Percentiles rank a stretch among this genome's conserved stretches.
These are phyloP conservation scores for Leptopterna dolabrata DNA, from an alignment of 2,888 invertebrate species.

Conservation along the genomic window DNA sequence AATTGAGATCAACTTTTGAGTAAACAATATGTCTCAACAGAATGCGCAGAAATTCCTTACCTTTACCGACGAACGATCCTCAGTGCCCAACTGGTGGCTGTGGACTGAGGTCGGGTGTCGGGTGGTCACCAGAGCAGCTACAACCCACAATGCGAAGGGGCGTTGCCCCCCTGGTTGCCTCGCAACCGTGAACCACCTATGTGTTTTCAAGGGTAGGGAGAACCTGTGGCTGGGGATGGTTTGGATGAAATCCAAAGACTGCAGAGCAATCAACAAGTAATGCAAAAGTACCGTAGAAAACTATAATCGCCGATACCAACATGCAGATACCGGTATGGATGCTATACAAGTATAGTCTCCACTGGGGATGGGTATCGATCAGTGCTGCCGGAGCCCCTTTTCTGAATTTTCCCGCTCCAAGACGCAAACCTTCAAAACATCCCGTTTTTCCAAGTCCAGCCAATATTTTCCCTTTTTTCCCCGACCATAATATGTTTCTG, in stretches of 20 bases:
- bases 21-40: background rate
- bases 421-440: too few relatives aligned
- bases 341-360: too few relatives aligned
- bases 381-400: too few relatives aligned
- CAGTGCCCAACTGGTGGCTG: background rate
- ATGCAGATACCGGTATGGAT: too few relatives aligned
- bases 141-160: background rate
- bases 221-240: background rate
- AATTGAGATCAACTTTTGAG: background rate
- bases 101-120: background rate
- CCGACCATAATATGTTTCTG: too few relatives aligned
- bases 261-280: background rate
- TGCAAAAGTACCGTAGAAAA: too few relatives aligned
- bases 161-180: conserved; percentile 10
- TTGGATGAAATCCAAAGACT: background rate
- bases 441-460: too few relatives aligned
- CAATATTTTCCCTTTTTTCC: too few relatives aligned
- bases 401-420: too few relatives aligned
- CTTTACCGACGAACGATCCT: background rate
- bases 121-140: background rate
- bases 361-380: too few relatives aligned
- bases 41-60: background rate
- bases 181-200: background rate
- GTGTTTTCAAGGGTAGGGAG: background rate
- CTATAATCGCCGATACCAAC: too few relatives aligned